Evolutionary conservation across 2,113 vertebrate genomes (phyloP).

Genomic region (Rhabdornis inornatus): DNA sequence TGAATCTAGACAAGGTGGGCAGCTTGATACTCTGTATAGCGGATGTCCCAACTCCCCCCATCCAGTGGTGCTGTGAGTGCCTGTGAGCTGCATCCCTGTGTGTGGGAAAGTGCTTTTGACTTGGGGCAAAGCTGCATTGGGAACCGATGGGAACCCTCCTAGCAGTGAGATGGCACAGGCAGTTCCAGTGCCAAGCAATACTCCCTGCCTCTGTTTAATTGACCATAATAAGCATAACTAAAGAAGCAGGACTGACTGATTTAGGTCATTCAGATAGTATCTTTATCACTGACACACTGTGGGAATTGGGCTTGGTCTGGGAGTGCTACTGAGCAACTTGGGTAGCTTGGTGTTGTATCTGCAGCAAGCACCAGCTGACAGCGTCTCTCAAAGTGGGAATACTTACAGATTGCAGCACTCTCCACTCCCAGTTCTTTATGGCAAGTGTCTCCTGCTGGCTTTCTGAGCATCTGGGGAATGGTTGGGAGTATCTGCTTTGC

Average conservation of each 20-base stretch:
- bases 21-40: fast-evolving
- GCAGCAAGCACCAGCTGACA: not conserved
- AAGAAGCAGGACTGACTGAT: not conserved
- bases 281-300: not conserved
- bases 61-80: fast-evolving
- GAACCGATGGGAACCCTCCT: not conserved
- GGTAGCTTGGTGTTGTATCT: not conserved
- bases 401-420: not conserved
- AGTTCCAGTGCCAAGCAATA: not conserved
- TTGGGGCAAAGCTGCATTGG: not conserved
- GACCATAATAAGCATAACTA: not conserved
- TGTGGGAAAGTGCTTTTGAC: not conserved
- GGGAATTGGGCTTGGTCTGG: not conserved
- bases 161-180: not conserved
- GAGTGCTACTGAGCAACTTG: not conserved
- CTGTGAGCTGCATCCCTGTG: not conserved
- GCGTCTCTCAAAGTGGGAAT: not conserved
- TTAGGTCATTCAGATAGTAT: not conserved
- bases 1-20: conserved; percentile 78
- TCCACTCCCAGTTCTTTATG: not conserved
- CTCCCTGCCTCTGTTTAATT: conserved; percentile 22
- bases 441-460: not conserved
- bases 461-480: not conserved
- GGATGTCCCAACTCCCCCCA: fast-evolving
- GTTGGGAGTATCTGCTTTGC: not conserved